Evolutionary conservation across 2,888 invertebrate genomes (phyloP).

Genomic region (Nezara viridula): DNA sequence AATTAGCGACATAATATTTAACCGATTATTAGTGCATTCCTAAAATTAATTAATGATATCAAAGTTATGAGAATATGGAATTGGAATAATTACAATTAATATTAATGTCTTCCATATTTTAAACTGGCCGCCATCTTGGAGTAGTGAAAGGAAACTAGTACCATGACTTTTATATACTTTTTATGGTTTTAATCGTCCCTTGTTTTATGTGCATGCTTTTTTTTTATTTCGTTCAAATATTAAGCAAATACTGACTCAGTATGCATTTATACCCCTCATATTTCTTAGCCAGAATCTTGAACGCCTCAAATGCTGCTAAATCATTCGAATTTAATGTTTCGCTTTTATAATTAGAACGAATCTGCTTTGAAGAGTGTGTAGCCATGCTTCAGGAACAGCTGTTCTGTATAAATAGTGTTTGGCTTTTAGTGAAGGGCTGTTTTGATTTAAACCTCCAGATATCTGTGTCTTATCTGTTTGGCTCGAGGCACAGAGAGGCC

Average conservation of each 20-base stretch:
- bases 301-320: conserved; percentile 11
- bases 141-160: too few relatives aligned
- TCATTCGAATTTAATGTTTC: conserved; percentile 6
- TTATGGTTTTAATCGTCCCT: too few relatives aligned
- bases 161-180: too few relatives aligned
- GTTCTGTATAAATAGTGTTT: conserved; percentile 38
- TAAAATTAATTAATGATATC: too few relatives aligned
- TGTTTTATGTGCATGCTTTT: too few relatives aligned
- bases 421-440: conserved; percentile 43
- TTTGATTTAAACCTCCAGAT: conserved; percentile 43
- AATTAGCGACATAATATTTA: too few relatives aligned
- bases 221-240: too few relatives aligned
- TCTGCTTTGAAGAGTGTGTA: conserved; percentile 6
- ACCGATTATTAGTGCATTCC: too few relatives aligned
- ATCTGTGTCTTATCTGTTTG: conserved; percentile 49
- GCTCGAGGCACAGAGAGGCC: not conserved
- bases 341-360: not conserved
- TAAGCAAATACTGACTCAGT: not conserved
- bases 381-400: not conserved
- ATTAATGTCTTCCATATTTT: too few relatives aligned
- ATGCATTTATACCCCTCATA: not conserved
- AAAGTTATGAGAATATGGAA: too few relatives aligned
- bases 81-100: too few relatives aligned
- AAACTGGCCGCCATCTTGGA: too few relatives aligned
- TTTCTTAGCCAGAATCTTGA: not conserved